Base-by-base conservation (phyloP, 2,797 vertebrate species). In the Channallabes apus region DNA sequence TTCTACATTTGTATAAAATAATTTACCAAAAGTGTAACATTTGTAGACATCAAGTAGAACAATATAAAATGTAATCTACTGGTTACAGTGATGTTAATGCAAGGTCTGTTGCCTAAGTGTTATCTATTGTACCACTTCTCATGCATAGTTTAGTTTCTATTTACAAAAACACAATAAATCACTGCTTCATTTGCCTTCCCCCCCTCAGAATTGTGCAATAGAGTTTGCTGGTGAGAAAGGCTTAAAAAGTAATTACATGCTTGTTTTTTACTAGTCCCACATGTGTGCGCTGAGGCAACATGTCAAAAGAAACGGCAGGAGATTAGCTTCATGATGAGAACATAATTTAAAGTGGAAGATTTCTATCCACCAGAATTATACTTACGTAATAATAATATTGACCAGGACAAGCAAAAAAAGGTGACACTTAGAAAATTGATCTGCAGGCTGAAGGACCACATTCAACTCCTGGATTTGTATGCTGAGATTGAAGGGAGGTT, bases 111-210 rank as follows among this genome's bases (percentile, higher is more conserved):
- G 75, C 73, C 20, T 59, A 54, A 56, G 5, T 80, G 32, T 54
- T 51, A 64, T 65, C 58, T 61, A 79, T 87, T 86, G 80, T 76
- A 83, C 67, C 67, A 29, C 35, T 51, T 71, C 69, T 58, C 59
- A 46, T 38, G 78, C 58, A 68, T 83, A 62, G 78, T 71, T 0
- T 12, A 79, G 82, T 84, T 82, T 75, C 22, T 1, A 11, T 85
- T 82, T 85, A 38, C 76, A 82, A 88, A 85, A 86, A 88, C 56
- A 14, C 29, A 86, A 84, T 87, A 89, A 89, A 89, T 82, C 58
- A 82, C 58, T 84, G n/a, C 41, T 12, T 56, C n/a, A 69, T 78
- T 69, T 82, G 20, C 58, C 56, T 71, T 32, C 8, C 46, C 24
- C 24, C 24, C 61, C 24, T 69, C 18, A 82, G 12, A 15, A 75